Base-by-base conservation (phyloP, 2,888 invertebrate genomes). In the Tachina fera region DNA sequence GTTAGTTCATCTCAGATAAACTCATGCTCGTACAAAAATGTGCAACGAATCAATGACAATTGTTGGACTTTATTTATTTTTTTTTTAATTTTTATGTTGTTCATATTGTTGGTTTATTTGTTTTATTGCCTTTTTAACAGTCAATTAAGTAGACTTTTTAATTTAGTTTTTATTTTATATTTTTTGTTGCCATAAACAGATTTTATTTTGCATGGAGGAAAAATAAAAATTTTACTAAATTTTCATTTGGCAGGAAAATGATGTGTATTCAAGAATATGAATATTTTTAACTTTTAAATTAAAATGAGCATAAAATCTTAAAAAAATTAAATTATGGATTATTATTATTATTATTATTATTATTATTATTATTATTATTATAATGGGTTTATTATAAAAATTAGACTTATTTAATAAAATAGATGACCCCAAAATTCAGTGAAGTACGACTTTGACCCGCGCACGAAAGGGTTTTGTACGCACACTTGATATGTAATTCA, bases 51-150 rank as follows among this genome's bases (percentile, higher is more conserved):
- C 83, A 83, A 86, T 86, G 79, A 75, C 83, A 83, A 86, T 83
- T 86, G 83, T 78, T 67, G 56, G 58, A 51, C 19, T 10, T 8
- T 16, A 39, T 51, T 74, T 45, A 51, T n/a, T 10, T 8, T 16
- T 47, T 51, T 74, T 45, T 60, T 47, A 19, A 16, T 70, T 70
- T 11, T 56, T 74, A 31, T 74, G 41, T n/a, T 56, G 45, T 75
- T 65, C 56, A 67, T 76, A 56, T 74, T 72, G 72, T 76, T 56
- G 65, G 75, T 83, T 82, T 85, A 82, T 84, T 83, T 86, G 83
- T 86, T 86, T 83, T 83, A 86, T 86, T 86, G 86, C 75, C 83
- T 83, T 86, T 86, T 86, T 86, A 86, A 86, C 86, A 86, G 86
- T 86, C 86, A 86, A 86, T 86, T 86, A 86, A 86, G 53, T 79